Conservation (phyloP, 2,888 invertebrate genomes). For the Cosmopolites sordidus region DNA sequence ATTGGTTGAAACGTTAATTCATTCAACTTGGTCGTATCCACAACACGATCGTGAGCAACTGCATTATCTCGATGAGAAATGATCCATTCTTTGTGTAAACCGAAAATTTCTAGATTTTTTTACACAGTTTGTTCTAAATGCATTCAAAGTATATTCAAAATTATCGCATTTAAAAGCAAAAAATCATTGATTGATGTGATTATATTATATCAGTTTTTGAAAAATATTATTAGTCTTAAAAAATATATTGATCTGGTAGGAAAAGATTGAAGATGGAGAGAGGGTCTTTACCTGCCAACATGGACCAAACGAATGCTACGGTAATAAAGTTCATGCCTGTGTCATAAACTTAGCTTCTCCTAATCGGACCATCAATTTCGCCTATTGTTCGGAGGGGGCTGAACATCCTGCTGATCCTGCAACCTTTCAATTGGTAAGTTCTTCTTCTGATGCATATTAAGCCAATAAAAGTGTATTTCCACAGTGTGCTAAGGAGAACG, state of each 20-base stretch:
- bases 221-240: too few species aligned
- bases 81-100: too few species aligned
- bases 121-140: not conserved
- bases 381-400: conserved; percentile 48
- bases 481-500: conserved; percentile 44
- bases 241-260: conserved; percentile 9
- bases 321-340: conserved; percentile 54
- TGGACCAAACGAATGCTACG: conserved; percentile 48
- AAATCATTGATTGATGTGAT: too few species aligned
- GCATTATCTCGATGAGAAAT: too few species aligned
- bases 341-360: conserved; percentile 39
- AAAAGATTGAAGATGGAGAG: conserved; percentile 21
- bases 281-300: conserved; percentile 36
- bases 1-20: too few species aligned
- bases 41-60: too few species aligned
- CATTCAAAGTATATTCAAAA: not conserved
- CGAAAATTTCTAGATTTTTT: too few species aligned
- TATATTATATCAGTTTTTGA: too few species aligned
- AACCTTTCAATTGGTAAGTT: conserved; percentile 30
- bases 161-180: too few species aligned
- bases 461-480: conserved; percentile 27
- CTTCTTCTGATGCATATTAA: not conserved
- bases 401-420: conserved; percentile 26
- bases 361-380: conserved; percentile 36
- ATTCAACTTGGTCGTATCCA: too few species aligned